Evolutionary conservation across 2,797 vertebrate genomes (phyloP), one percentile per base, ranked within the genome.

Genomic region (Buceros bicornis): DNA sequence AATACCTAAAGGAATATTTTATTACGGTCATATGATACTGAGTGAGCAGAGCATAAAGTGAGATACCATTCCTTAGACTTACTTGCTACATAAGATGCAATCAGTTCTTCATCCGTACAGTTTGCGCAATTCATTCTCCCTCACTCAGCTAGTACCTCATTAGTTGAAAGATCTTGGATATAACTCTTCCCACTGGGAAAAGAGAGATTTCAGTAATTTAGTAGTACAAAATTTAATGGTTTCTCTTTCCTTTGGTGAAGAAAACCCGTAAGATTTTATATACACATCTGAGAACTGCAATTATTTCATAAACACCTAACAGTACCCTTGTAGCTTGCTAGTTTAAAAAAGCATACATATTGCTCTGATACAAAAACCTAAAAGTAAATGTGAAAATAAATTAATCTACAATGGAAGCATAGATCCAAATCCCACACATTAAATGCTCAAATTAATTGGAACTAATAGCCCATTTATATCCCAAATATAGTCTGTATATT

Each of bases 21-120:
- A 78, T 29, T 72, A 37, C 24, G 54, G 47, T 60, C 10, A 16
- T 64, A 66, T 10, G 20, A 70, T 71, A 50, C 26, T 35, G 50
- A 73, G 35, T 57, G 71, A 82, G 72, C 57, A 53, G 71, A 80
- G 77, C 50, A 69, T 50, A 90, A 71, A 74, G 77, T 19, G 69
- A 65, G n/a, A 57, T 81, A 65, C 72, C 43, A 81, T 82, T 79
- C 73, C 51, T 87, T 90, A 58, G 48, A 87, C 76, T 81, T 45
- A 37, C 74, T 64, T 71, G 70, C 94, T 95, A 93, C 71, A 54
- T 88, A 93, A 93, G 82, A 79, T 40, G 51, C n/a, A 56, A 62
- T 54, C 69, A 37, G 26, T 57, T 87, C 54, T 57, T 69, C 65
- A 72, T 58, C 83, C 84, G 43, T 86, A 70, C 25, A 54, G 50